Evolutionary conservation across 2,113 vertebrate species (phyloP).

Genomic region (Macrotus californicus): DNA sequence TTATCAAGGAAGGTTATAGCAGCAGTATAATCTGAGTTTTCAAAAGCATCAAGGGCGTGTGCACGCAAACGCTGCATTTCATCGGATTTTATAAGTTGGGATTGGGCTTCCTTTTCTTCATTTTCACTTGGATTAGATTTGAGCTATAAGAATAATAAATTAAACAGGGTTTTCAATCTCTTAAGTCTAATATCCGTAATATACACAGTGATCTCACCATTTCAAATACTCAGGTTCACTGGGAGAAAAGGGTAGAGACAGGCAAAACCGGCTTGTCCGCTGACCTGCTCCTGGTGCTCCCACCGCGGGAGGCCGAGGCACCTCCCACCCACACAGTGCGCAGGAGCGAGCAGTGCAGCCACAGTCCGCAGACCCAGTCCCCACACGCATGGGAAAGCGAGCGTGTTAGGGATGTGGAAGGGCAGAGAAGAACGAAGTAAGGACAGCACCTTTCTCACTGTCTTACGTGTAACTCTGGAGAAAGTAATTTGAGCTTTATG

Average conservation of each 20-base stretch:
- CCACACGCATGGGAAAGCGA: not conserved
- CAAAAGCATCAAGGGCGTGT: slow-evolving; percentile 82
- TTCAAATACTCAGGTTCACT: not conserved
- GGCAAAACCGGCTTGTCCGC: not conserved
- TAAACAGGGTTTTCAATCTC: slow-evolving; percentile 8
- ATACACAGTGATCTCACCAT: slow-evolving; percentile 5
- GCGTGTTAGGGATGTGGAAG: not conserved
- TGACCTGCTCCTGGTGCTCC: not conserved
- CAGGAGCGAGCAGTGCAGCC: rapidly evolving
- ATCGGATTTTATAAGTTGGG: slow-evolving; percentile 89
- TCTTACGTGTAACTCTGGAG: not conserved
- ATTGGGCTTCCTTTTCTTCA: slow-evolving; percentile 90
- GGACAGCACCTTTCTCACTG: not conserved
- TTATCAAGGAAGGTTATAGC: slow-evolving; percentile 86
- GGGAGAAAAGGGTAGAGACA: not conserved
- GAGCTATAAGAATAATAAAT: slow-evolving; percentile 81
- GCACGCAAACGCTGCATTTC: slow-evolving; percentile 90
- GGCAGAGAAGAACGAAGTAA: not conserved
- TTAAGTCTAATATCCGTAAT: not conserved
- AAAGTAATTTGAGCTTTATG: slow-evolving; percentile 54
- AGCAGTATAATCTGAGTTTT: slow-evolving; percentile 80
- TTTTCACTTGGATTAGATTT: slow-evolving; percentile 90
- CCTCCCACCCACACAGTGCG: rapidly evolving
- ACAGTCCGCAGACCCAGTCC: not conserved
- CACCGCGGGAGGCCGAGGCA: not conserved